Percentiles rank a stretch among this genome's conserved stretches.
phyloP scores from a whole-genome alignment of 2,888 invertebrate species.

The Nomada goodeniana region DNA sequence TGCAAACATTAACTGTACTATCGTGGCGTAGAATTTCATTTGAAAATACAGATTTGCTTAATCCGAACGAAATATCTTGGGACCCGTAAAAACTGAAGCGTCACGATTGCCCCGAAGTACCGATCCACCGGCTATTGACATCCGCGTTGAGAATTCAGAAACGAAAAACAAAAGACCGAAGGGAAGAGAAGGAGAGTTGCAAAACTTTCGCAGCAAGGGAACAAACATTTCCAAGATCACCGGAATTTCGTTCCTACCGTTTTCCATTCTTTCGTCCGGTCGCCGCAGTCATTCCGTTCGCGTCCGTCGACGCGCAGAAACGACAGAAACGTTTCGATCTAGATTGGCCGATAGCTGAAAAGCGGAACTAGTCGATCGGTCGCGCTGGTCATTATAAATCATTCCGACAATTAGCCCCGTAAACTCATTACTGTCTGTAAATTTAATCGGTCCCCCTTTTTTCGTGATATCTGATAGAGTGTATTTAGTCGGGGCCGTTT shows the following conservation, averaged over 20 bases:
- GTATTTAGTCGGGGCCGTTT: slow-evolving; percentile 51
- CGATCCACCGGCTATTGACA: neutral
- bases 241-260: neutral
- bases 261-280: neutral
- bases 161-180: neutral
- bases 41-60: neutral
- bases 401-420: slow-evolving; percentile 45
- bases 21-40: neutral
- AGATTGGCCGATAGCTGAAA: neutral
- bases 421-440: slow-evolving; percentile 48
- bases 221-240: neutral
- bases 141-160: neutral
- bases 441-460: slow-evolving; percentile 48
- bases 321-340: neutral
- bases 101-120: neutral
- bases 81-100: neutral
- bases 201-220: neutral
- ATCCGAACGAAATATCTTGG: neutral
- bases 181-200: neutral
- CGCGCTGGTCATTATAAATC: slow-evolving; percentile 28
- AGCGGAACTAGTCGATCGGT: slow-evolving; percentile 1
- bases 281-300: neutral
- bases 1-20: neutral
- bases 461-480: slow-evolving; percentile 38
- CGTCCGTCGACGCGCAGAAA: neutral